Conservation (phyloP, 1,140 invertebrate genomes). For the Zaprionus capensis region DNA sequence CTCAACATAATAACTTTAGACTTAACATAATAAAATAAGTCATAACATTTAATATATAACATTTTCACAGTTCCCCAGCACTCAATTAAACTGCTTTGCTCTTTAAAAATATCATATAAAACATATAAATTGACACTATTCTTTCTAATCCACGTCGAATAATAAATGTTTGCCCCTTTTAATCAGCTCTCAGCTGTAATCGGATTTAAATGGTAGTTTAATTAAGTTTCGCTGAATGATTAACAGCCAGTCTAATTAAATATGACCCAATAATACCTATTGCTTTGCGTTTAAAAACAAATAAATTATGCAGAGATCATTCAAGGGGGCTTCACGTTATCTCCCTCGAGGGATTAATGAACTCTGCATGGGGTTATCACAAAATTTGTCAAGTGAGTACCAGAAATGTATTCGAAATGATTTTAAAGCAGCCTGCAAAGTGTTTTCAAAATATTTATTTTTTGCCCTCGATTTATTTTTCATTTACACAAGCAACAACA, state of each 20-base stretch:
- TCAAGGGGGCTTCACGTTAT: not conserved
- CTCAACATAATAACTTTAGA: no score
- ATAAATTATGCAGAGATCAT: not conserved
- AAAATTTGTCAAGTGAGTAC: not conserved
- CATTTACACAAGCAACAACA: not conserved
- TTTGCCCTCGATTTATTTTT: not conserved
- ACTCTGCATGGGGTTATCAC: not conserved
- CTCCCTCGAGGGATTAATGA: not conserved
- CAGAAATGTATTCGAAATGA: not conserved
- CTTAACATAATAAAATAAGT: no score
- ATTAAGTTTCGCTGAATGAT: not conserved
- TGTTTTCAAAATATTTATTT: not conserved
- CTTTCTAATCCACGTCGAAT: not conserved
- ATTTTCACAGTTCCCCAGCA: no score
- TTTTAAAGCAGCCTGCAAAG: not conserved
- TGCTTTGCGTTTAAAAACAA: conserved; percentile 2
- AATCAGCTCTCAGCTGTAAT: not conserved
- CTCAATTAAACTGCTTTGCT: not conserved
- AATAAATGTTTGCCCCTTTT: not conserved
- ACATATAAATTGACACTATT: not conserved
- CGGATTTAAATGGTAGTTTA: not conserved
- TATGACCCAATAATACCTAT: not conserved
- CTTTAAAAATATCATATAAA: not conserved
- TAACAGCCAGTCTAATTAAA: not conserved
- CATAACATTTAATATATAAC: no score